Percentiles rank a stretch among this genome's conserved stretches.
phyloP scores from a whole-genome alignment of 2,797 vertebrate species.

The Rhinoraja longicauda region DNA sequence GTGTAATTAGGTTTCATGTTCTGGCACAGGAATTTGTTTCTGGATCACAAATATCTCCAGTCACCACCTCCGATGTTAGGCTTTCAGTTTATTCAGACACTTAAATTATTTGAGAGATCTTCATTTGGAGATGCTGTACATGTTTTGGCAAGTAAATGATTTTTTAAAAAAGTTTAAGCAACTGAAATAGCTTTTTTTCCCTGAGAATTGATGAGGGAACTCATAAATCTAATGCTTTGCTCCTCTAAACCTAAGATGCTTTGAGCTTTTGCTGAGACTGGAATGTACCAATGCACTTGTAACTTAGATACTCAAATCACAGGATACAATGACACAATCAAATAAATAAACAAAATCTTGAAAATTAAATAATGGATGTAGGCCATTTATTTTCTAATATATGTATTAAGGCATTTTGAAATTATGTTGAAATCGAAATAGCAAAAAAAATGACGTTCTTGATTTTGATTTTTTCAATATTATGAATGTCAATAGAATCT shows the following conservation, averaged over 20 bases:
- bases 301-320: not conserved
- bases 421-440: not conserved
- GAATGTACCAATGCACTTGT: not conserved
- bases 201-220: not conserved
- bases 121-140: not conserved
- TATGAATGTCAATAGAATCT: not conserved
- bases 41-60: not conserved
- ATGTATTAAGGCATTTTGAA: not conserved
- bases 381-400: not conserved
- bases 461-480: not conserved
- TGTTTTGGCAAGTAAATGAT: not conserved
- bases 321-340: not conserved
- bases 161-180: not conserved
- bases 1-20: not conserved
- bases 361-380: not conserved
- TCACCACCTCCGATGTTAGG: not conserved
- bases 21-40: not conserved
- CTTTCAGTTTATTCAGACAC: not conserved
- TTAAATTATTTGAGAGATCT: not conserved
- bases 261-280: not conserved
- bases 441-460: not conserved
- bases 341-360: not conserved
- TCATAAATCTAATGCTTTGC: not conserved
- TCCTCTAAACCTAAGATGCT: not conserved
- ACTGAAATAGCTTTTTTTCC: not conserved